Base-by-base conservation (phyloP, 2,888 invertebrate genomes). In the Lasioglossum oenotherae region DNA sequence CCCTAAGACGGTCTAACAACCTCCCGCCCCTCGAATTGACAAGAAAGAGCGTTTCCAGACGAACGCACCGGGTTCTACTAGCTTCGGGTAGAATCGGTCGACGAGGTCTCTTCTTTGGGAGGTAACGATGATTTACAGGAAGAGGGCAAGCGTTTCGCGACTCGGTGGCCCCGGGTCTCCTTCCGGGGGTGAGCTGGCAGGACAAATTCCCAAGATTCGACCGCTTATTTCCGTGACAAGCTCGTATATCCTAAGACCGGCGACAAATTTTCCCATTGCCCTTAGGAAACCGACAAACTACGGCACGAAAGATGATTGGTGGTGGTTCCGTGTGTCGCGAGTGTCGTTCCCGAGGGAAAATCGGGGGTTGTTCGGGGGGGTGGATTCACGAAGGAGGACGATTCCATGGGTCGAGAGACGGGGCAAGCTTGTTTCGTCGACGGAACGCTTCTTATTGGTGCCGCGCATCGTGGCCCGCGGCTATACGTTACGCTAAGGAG, bases 401-500 rank as follows among this genome's bases (percentile, higher is more conserved):
- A 12, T n/a, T n/a, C 71, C 71, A n/a, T 12, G 71, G 57, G n/a
- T 57, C 23, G 73, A n/a, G 35, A 12, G 67, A 31, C 27, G 19
- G 73, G 23, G 44, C 27, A 31, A 31, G 74, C 60, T 83, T 78
- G 80, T 86, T 80, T 78, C 78, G 73, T 73, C 80, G 81, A 49
- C 78, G 74, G 76, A 75, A 85, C 78, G 73, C 75, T 85, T 86
- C 85, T 86, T 86, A 86, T 85, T 82, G 87, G 82, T 80, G 64
- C 64, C 79, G 78, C 74, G 82, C 82, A 82, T 84, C 82, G 73
- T 75, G 81, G 82, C 84, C 84, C 78, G 78, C 80, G 85, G 84
- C 85, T 76, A 76, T 80, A 86, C 78, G 78, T 86, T 86, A 80
- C 85, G 80, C 84, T 78, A 78, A 85, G 81, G 69, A 81, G 86